Conservation (phyloP, 2,888 invertebrate species). For the Microctonus brassicae region DNA sequence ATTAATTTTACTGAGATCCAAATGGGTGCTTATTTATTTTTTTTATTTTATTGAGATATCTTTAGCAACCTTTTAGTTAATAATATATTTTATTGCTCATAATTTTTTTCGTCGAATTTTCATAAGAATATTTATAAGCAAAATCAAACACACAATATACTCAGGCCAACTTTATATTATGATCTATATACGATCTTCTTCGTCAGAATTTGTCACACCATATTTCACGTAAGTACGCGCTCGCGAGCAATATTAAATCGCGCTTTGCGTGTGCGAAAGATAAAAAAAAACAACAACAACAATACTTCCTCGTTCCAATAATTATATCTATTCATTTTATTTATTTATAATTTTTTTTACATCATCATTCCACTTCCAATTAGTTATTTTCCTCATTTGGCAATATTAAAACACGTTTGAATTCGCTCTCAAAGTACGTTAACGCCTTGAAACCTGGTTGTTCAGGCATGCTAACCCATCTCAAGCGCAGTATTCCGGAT, state of each 20-base stretch:
- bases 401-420: slow-evolving; percentile 24
- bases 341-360: neutral
- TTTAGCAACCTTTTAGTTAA: neutral
- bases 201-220: neutral
- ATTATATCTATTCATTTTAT: neutral
- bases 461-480: slow-evolving; percentile 90
- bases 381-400: slow-evolving; percentile 2
- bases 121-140: neutral
- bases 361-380: neutral
- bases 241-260: slow-evolving; percentile 47
- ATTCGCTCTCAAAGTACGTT: slow-evolving; percentile 44
- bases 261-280: slow-evolving; percentile 49
- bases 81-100: neutral
- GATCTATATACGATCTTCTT: neutral
- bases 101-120: neutral
- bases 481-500: slow-evolving; percentile 90
- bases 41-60: neutral
- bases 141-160: neutral
- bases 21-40: slow-evolving; percentile 11
- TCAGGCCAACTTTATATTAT: neutral
- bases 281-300: neutral
- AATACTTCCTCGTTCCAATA: neutral
- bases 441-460: slow-evolving; percentile 69
- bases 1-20: neutral
- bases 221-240: slow-evolving; percentile 23